These are phyloP conservation scores for Porites evermanni DNA, from an alignment of 92 coral and sea anemone species.

Conservation along the genomic window DNA sequence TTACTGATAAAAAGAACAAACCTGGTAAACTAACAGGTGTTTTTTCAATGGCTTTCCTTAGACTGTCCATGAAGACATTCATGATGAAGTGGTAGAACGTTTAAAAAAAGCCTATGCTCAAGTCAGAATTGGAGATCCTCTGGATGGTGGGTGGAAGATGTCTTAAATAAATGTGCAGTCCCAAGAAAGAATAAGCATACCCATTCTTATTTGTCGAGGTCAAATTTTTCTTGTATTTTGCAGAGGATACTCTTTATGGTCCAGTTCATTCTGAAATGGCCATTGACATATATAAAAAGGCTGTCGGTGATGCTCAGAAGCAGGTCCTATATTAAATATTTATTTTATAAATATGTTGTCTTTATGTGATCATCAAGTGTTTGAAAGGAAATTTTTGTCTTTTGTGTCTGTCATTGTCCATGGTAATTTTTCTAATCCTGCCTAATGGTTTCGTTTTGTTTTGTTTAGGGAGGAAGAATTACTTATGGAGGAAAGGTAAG, in stretches of 20 bases:
- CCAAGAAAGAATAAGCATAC: too few species aligned
- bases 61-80: slow-evolving; percentile 92
- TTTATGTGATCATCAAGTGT: too few species aligned
- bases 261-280: slow-evolving; percentile 88
- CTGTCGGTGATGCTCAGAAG: slow-evolving; percentile 70
- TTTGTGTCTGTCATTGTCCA: neutral
- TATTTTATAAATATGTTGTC: too few species aligned
- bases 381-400: too few species aligned
- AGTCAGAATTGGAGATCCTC: slow-evolving; percentile 93
- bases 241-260: slow-evolving; percentile 90
- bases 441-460: neutral
- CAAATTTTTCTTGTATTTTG: neutral
- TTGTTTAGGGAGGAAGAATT: slow-evolving; percentile 79
- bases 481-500: slow-evolving; percentile 74
- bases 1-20: too few species aligned
- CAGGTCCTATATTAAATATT: slow-evolving; percentile 54
- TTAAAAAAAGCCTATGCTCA: slow-evolving; percentile 90
- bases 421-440: too few species aligned
- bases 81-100: slow-evolving; percentile 91
- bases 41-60: slow-evolving; percentile 19
- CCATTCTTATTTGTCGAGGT: neutral
- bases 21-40: too few species aligned
- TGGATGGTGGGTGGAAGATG: slow-evolving; percentile 73
- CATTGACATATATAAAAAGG: slow-evolving; percentile 78
- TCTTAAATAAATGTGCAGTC: too few species aligned